These are phyloP conservation scores for Cygnus olor DNA, from an alignment of 2,797 vertebrate species.

Conservation along the genomic window DNA sequence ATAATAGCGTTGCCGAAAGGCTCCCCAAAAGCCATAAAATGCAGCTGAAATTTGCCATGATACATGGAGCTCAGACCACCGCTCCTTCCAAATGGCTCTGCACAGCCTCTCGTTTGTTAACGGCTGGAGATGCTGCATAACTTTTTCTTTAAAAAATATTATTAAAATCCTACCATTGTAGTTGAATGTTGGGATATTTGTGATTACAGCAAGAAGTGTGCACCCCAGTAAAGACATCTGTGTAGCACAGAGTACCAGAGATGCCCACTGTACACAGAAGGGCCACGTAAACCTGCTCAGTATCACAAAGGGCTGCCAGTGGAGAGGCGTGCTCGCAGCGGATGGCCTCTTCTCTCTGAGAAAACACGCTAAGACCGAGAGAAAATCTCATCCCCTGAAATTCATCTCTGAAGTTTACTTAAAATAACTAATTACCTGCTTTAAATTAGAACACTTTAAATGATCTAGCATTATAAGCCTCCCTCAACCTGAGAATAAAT, in stretches of 20 bases:
- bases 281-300: background rate
- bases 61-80: background rate
- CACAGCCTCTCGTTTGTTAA: background rate
- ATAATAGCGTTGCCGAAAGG: background rate
- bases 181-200: background rate
- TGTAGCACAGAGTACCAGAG: background rate
- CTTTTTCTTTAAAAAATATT: background rate
- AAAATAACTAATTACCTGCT: constrained; percentile 1
- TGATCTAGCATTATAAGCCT: background rate
- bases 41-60: background rate
- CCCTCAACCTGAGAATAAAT: background rate
- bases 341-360: background rate
- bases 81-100: background rate
- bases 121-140: background rate
- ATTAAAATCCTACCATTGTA: background rate
- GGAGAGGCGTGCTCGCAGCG: background rate
- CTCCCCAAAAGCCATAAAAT: background rate
- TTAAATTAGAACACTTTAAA: constrained; percentile 34
- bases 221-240: background rate
- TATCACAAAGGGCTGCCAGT: background rate
- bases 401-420: constrained; percentile 17
- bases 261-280: background rate
- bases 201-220: background rate
- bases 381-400: background rate
- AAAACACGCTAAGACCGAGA: background rate